Evolutionary conservation across 2,888 invertebrate genomes (phyloP), one percentile per base, ranked within the genome.

Genomic region (Drosophila colorata): DNA sequence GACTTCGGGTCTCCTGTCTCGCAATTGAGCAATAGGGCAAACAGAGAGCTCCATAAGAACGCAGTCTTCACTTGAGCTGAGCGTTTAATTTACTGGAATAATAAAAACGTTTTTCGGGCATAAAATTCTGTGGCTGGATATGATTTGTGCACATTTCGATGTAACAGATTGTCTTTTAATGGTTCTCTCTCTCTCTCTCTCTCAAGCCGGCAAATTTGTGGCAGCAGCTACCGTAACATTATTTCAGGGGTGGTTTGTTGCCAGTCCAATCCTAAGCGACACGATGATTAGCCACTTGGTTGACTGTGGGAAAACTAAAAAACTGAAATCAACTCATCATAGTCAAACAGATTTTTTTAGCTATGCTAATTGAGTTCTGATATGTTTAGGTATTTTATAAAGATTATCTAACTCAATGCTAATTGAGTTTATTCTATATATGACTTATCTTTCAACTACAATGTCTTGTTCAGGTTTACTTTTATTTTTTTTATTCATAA

Each of bases 51-150:
- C 59, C 16, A 52, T 53, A 55, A 57, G 69, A 58, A 40, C 61
- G 46, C 77, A 85, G 71, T 78, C 73, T 59, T 61, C 74, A 70
- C 79, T 77, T 68, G 57, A 80, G 66, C 69, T 67, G 55, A 68
- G 63, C 79, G 78, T 78, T 89, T 88, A 89, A 89, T 89, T 89
- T 88, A 84, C 68, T 87, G 89, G 87, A 89, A 89, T 88, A 88
- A 89, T 88, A 83, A 88, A 88, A 88, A 86, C 80, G 84, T 74
- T 87, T 80, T 64, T 83, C 81, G 84, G 80, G 71, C 77, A 84
- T 78, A 71, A 81, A 81, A 81, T 63, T 70, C 71, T 78, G 75
- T 70, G 83, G 73, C 82, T 80, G 87, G 52, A 72, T 66, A 83
- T 86, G 86, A 86, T 86, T 86, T 86, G 88, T 86, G 88, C 88